Evolutionary conservation across 2,888 invertebrate genomes (phyloP), one percentile per base, ranked within the genome.

Genomic region (Metacarcinus magister): DNA sequence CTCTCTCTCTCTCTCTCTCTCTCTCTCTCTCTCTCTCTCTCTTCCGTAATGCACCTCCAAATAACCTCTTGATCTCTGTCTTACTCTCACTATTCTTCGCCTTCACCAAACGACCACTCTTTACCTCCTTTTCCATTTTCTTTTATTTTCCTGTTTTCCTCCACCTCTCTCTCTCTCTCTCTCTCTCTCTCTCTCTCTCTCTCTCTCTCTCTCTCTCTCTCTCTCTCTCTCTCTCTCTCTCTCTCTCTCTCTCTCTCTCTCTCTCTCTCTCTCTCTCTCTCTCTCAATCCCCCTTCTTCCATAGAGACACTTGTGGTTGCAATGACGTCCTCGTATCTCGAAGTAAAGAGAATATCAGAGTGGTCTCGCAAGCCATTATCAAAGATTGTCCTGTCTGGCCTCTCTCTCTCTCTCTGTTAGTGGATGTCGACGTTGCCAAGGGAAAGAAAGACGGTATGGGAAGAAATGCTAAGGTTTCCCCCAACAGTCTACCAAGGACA

Each of bases 1-100:
- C 44, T 43, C 92, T 91, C 91, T 91, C 91, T 91, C 91, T 44
- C 89, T n/a, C 28, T 91, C 16, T 91, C 46, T 44, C 46, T 46
- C 23, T 91, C 32, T 28, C 28, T 28, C 87, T 54, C 54, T 54
- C 54, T 54, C 75, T 75, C n/a, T 75, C 75, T 54, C 75, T 75
- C n/a, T 75, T n/a, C 75, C 19, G 23, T 75, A 75, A 75, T 75
- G 75, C 75, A 90, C 39, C 43, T 90, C 44, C 43, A 90, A 44
- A 44, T 39, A 90, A 75, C 75, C 75, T 75, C 75, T 75, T 75
- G 75, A 75, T 75, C 75, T 75, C 75, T 75, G 75, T 75, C 75
- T 28, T 28, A 28, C 75, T 75, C 75, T 28, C 75, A 75, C 75
- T 75, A 75, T 75, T 75, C 75, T 67, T 19, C n/a, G 67, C 67